Evolutionary conservation across 2,888 invertebrate genomes (phyloP).

Genomic region (Nomada fabriciana): DNA sequence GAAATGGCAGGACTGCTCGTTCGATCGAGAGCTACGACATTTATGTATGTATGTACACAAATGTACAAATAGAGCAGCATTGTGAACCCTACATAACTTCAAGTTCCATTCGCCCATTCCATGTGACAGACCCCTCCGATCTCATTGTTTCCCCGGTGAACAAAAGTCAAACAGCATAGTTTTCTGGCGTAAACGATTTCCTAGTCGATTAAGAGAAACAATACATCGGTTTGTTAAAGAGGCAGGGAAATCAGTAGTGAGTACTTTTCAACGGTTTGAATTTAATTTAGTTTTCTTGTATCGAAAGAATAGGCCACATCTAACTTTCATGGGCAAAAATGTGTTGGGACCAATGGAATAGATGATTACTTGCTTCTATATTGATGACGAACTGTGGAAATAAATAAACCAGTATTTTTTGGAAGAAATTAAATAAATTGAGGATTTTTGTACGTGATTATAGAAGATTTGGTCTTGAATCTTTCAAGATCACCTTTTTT

Average conservation of each 20-base stretch:
- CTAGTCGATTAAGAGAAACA: slow-evolving; percentile 55
- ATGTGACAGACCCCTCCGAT: slow-evolving; percentile 2
- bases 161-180: slow-evolving; percentile 36
- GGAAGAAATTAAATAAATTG: too few species aligned
- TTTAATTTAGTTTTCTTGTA: slow-evolving; percentile 31
- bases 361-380: not conserved
- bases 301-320: not conserved
- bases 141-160: slow-evolving; percentile 52
- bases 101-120: not conserved
- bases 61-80: not conserved
- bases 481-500: too few species aligned
- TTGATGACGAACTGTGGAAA: not conserved
- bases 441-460: too few species aligned
- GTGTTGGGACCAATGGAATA: not conserved
- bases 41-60: not conserved
- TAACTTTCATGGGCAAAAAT: not conserved
- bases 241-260: slow-evolving; percentile 21
- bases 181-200: slow-evolving; percentile 49
- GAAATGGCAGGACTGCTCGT: too few species aligned
- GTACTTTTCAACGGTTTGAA: slow-evolving; percentile 34
- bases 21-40: too few species aligned
- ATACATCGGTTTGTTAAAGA: slow-evolving; percentile 55
- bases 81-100: slow-evolving; percentile 1
- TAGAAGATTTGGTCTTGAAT: too few species aligned
- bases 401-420: not conserved